These are phyloP conservation scores for Tragelaphus scriptus DNA, from an alignment of 2,113 vertebrate genomes.

Conservation along the genomic window DNA sequence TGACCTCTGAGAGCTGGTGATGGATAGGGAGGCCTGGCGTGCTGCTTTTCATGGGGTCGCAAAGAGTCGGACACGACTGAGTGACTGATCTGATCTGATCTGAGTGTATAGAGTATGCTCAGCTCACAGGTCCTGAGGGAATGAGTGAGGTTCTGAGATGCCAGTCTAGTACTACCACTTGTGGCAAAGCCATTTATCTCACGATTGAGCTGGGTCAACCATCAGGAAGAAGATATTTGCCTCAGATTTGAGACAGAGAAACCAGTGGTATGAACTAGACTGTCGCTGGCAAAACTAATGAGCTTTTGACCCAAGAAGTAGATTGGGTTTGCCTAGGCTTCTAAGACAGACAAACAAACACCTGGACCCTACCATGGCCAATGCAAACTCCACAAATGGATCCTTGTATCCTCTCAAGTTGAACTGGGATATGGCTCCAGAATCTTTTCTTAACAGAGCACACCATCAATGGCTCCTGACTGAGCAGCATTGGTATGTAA, in stretches of 20 bases:
- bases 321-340: background rate
- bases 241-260: slow-evolving; percentile 4
- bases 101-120: background rate
- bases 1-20: no score
- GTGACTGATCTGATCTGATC: no score
- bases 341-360: background rate
- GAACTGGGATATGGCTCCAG: background rate
- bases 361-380: background rate
- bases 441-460: background rate
- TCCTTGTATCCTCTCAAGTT: background rate
- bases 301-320: background rate
- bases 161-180: background rate
- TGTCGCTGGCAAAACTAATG: background rate
- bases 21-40: no score
- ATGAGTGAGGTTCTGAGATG: background rate
- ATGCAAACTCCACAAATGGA: background rate
- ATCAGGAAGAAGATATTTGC: background rate
- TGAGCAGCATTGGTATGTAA: background rate
- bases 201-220: background rate
- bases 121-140: background rate
- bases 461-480: background rate
- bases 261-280: background rate
- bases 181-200: background rate
- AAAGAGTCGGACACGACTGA: no score
- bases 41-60: no score